Base-by-base conservation (phyloP, 1,140 invertebrate species). In the Luehdorfia chinensis region DNA sequence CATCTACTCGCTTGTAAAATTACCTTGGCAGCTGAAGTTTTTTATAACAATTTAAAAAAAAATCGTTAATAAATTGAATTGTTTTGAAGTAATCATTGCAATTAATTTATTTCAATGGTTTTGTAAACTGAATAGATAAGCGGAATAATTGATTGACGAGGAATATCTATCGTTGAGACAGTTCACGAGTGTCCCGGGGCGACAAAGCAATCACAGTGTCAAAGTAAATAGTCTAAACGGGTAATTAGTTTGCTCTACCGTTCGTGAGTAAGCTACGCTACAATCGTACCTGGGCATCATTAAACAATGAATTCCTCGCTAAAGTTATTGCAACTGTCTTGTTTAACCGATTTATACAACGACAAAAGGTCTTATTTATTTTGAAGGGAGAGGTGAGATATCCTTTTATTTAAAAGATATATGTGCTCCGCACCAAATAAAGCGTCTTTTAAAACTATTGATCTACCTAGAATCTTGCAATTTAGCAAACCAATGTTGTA, bases 191-290 rank as follows among this genome's bases (percentile, higher is more conserved):
- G 51, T 49, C 50, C 47, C 27, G 18, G 56, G 59, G 64, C 63
- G 68, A 66, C 63, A 69, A 70, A 73, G 72, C 74, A 83, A 75
- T 75, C 70, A 65, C 57, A 54, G 55, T 52, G 59, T 45, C 55
- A 69, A 61, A 61, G 61, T 59, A 80, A 84, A 80, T 77, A 78
- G 56, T 77, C 66, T 77, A 73, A 77, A 72, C 71, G 71, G 48
- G 56, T 84, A 78, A 84, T 79, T 84, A 78, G 75, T 80, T 77
- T 78, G 71, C 64, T 77, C 66, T 60, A 58, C 58, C 48, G 47
- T 64, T 54, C 21, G 48, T 62, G 47, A 37, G 52, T 52, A 47
- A 44, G 36, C 39, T 50, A 51, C 25, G 19, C 28, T 41, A 31
- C 50, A 14, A 47, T 31, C 45, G 47, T 51, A 54, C 54, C 53